phyloP scores from a whole-genome alignment of 2,888 invertebrate species.

The Drosophila niveifrons region DNA sequence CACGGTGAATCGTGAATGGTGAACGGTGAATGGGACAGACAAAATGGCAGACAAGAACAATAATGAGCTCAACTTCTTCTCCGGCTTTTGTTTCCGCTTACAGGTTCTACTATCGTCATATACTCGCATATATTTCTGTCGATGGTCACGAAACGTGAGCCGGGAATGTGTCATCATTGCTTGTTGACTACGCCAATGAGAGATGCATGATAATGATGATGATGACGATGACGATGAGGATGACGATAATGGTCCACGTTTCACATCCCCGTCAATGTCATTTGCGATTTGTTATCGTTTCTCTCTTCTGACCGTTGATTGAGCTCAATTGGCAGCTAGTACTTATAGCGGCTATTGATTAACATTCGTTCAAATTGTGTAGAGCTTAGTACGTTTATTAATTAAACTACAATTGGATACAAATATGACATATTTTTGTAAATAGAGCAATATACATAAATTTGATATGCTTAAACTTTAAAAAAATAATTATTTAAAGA shows the following conservation, averaged over 20 bases:
- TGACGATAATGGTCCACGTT: slow-evolving; percentile 11
- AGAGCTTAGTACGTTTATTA: neutral
- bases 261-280: slow-evolving; percentile 17
- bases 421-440: neutral
- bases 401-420: neutral
- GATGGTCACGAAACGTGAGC: slow-evolving; percentile 28
- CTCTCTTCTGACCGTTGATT: slow-evolving; percentile 40
- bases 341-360: slow-evolving; percentile 62
- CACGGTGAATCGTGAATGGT: neutral
- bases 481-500: no score
- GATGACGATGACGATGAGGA: slow-evolving; percentile 8
- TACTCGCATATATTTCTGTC: neutral
- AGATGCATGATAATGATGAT: no score
- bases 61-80: slow-evolving; percentile 62
- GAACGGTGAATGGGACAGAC: neutral
- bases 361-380: slow-evolving; percentile 21
- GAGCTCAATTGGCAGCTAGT: slow-evolving; percentile 57
- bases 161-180: slow-evolving; percentile 57
- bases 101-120: neutral
- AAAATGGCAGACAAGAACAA: slow-evolving; percentile 55
- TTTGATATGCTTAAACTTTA: no score
- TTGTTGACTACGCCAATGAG: slow-evolving; percentile 19
- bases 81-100: neutral
- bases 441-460: neutral
- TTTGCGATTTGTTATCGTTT: slow-evolving; percentile 29